These are phyloP conservation scores for Isichthys henryi DNA, from an alignment of 2,113 vertebrate species.

Conservation along the genomic window DNA sequence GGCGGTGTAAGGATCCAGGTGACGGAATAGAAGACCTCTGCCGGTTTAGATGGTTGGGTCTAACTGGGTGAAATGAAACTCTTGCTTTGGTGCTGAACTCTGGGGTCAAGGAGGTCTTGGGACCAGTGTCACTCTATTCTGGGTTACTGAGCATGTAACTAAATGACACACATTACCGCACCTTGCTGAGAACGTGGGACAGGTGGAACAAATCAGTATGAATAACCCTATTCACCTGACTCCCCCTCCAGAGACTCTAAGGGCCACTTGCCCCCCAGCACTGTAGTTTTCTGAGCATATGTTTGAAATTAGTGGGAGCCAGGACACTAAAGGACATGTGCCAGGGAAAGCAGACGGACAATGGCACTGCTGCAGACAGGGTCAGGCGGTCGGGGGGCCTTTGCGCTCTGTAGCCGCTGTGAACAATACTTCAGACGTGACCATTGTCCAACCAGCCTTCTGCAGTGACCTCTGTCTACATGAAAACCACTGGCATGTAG, in stretches of 20 bases:
- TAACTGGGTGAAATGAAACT: neutral
- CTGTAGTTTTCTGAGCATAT: neutral
- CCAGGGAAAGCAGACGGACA: neutral
- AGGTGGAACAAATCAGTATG: neutral
- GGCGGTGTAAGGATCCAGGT: neutral
- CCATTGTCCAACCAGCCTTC: neutral
- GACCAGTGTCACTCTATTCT: neutral
- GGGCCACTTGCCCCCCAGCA: neutral
- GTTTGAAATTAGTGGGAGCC: neutral
- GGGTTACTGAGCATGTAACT: neutral
- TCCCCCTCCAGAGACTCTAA: neutral
- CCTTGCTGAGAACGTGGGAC: neutral
- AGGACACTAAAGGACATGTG: neutral
- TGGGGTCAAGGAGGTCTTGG: neutral
- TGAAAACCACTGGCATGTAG: neutral
- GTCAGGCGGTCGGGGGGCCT: neutral
- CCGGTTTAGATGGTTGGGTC: neutral
- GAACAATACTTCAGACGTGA: neutral
- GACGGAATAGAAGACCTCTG: neutral
- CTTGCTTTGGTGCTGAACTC: neutral
- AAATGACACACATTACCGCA: neutral
- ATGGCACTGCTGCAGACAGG: neutral
- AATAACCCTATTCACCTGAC: neutral
- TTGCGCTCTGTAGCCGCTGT: neutral
- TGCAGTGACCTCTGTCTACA: neutral